Evolutionary conservation across 92 coral and sea anemone genomes (phyloP), one percentile per base, ranked within the genome.

Genomic region (Desmophyllum pertusum): DNA sequence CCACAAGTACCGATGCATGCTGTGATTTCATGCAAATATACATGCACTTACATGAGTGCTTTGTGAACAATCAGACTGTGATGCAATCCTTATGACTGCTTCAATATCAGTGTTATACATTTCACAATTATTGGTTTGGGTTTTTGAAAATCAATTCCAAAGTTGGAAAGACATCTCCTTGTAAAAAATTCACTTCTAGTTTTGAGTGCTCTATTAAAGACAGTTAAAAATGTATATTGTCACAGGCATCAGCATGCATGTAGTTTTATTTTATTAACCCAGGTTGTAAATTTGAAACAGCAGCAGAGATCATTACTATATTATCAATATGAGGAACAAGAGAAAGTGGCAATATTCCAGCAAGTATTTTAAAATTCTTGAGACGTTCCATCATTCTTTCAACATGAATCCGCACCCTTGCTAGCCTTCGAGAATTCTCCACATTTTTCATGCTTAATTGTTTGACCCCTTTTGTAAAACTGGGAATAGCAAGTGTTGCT

Each of bases 361-460:
- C 81, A 13, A 83, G 69, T 29, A 83, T 74, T 83, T 62, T 83
- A 73, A 83, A 83, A 59, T 83, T 83, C 64, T 83, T 83, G 30
- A 73, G 38, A 11, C 81, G 21, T 51, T 83, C 87, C 87, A 83
- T 83, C 87, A 83, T 74, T 41, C 81, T 33, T 63, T 78, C 82
- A 38, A 78, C 82, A 36, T 78, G 82, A 78, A 78, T 55, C 13
- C 38, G 30, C 30, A 85, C 78, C 57, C 88, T 76, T 11, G 83
- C 88, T 13, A 85, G 88, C 43, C 88, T 45, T 13, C 83, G 18
- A 29, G 88, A 67, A 59, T 33, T 15, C 76, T 85, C 88, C 18
- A 85, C 78, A 14, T n/a, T 45, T 35, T 43, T 65, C 88, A 85
- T 77, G 77, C 88, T 85, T 11, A 85, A 37, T 76, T 85, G 88